Evolutionary conservation across 2,113 vertebrate genomes (phyloP).

Genomic region (Lethenteron camtschaticum): DNA sequence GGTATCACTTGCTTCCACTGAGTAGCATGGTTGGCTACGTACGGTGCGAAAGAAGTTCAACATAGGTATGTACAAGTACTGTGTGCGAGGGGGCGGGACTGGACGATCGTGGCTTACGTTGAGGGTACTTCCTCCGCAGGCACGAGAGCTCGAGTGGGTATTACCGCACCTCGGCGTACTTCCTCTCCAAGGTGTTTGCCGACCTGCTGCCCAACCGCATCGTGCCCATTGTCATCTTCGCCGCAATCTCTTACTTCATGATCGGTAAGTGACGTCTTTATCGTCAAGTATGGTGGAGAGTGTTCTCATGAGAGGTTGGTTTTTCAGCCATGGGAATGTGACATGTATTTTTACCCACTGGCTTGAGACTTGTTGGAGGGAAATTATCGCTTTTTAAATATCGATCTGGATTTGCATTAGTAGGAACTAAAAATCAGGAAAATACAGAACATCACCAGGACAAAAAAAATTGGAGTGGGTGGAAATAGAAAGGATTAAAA

Average conservation of each 20-base stretch:
- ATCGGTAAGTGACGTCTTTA: slow-evolving; percentile 22
- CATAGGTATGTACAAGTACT: background rate
- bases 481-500: too few relatives aligned
- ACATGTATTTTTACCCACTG: too few relatives aligned
- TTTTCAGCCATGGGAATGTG: too few relatives aligned
- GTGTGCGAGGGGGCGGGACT: background rate
- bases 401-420: too few relatives aligned
- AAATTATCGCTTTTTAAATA: too few relatives aligned
- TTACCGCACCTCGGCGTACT: slow-evolving; percentile 27
- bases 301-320: too few relatives aligned
- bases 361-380: too few relatives aligned
- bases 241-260: slow-evolving; percentile 34
- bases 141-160: slow-evolving; percentile 29
- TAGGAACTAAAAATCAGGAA: too few relatives aligned
- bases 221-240: slow-evolving; percentile 26
- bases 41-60: slow-evolving; percentile 1
- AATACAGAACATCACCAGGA: too few relatives aligned
- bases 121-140: slow-evolving; percentile 12
- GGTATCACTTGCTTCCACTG: background rate
- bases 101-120: background rate
- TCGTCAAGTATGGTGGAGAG: too few relatives aligned
- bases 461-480: too few relatives aligned
- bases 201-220: slow-evolving; percentile 37
- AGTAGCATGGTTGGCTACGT: background rate
- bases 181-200: slow-evolving; percentile 24